Base-by-base conservation (phyloP, 2,113 vertebrate genomes). In the Ceuthmochares aereus region DNA sequence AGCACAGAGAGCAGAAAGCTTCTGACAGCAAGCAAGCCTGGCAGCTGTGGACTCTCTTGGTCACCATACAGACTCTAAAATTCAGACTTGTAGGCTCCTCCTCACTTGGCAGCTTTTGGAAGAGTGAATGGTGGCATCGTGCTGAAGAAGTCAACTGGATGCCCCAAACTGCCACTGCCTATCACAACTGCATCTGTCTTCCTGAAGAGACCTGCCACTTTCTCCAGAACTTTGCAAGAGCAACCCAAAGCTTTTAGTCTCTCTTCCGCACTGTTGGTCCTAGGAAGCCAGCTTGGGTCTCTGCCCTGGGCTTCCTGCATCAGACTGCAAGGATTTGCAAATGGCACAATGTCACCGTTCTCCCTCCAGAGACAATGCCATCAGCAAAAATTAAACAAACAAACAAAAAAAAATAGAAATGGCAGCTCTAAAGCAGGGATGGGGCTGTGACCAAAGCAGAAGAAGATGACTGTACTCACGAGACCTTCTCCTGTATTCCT, bases 21-120 rank as follows among this genome's bases (percentile, higher is more conserved):
- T 12, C 25, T 26, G 18, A 51, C 45, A 63, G 21, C 51, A 7
- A 76, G 45, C 1, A 4, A 68, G 25, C 3, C 3, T 7, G 13
- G 58, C 45, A 63, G 17, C 51, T 17, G 4, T 0, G 4, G n/a
- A 19, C 40, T 22, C 0, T 1, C 15, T 20, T 22, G 30, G 30
- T 37, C n/a, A 22, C n/a, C 3, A 6, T n/a, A 10, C 0, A 0
- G 22, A 37, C 29, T 69, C 56, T 23, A 22, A 80, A 74, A 26
- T 59, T 45, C 17, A 2, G 34, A 32, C 21, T 23, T 10, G 20
- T 10, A 19, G 47, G 58, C 23, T 56, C 18, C 26, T 55, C 54
- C 49, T 67, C 56, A 27, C 64, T 60, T 27, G 60, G 12, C 9
- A 19, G 20, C 69, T 84, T 30, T 47, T 12, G 32, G n/a, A 37